Conservation (phyloP, 2,888 invertebrate genomes). For the Pristionchus mayeri region DNA sequence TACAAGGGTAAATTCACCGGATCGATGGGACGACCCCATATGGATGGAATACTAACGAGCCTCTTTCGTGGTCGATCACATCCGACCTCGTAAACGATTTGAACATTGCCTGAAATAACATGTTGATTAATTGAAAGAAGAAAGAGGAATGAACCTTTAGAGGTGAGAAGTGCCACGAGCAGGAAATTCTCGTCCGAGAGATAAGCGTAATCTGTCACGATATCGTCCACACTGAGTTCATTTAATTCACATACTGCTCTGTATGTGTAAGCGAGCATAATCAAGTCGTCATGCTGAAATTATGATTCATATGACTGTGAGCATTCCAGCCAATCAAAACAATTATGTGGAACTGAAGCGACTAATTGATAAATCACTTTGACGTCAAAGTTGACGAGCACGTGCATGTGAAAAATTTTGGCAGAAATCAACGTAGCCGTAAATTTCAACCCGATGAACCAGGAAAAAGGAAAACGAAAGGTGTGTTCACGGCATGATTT, state of each 20-base stretch:
- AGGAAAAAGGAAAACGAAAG: too few species aligned
- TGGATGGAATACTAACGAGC: constrained; percentile 53
- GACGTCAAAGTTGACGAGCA: too few species aligned
- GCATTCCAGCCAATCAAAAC: too few species aligned
- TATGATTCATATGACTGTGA: too few species aligned
- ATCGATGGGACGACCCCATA: constrained; percentile 44
- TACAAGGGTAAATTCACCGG: constrained; percentile 18
- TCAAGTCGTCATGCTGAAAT: constrained; percentile 13
- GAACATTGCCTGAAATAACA: constrained; percentile 56
- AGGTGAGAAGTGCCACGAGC: constrained; percentile 66
- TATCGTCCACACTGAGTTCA: constrained; percentile 60
- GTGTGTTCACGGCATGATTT: too few species aligned
- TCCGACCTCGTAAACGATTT: constrained; percentile 59
- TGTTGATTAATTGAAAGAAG: neutral
- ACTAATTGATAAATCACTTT: too few species aligned
- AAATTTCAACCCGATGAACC: too few species aligned
- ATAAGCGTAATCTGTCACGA: constrained; percentile 62
- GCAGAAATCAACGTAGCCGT: too few species aligned
- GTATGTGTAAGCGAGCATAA: constrained; percentile 42
- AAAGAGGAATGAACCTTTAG: constrained; percentile 60
- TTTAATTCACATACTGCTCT: constrained; percentile 56
- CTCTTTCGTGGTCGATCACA: constrained; percentile 57
- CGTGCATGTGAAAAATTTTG: too few species aligned
- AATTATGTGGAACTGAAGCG: too few species aligned
- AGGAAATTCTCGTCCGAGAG: constrained; percentile 69